Conservation (phyloP, 2,113 vertebrate genomes). For the Haplotaxodon microlepis region DNA sequence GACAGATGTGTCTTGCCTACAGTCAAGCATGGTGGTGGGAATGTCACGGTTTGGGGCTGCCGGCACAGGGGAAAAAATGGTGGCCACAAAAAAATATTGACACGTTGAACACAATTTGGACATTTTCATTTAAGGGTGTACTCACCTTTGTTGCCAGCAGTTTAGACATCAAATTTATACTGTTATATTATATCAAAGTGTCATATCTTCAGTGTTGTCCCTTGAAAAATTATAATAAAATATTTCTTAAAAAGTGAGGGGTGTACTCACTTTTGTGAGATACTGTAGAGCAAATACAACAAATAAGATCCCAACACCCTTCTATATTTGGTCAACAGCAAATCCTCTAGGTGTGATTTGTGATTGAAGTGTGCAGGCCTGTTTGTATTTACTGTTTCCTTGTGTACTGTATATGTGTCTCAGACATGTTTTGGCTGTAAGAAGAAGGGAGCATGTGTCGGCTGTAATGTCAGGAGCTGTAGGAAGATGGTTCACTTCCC, state of each 20-base stretch:
- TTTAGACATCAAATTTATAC: background rate
- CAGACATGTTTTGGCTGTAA: slow-evolving; percentile 83
- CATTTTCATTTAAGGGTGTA: background rate
- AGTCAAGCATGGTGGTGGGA: background rate
- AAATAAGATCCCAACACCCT: background rate
- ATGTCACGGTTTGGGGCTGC: background rate
- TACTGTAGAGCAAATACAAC: background rate
- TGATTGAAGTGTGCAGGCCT: background rate
- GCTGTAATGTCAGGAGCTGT: slow-evolving; percentile 81
- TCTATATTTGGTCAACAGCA: background rate
- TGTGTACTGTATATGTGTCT: background rate
- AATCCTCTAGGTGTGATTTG: background rate
- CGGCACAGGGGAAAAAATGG: accelerated
- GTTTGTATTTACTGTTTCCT: background rate
- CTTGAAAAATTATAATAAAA: background rate
- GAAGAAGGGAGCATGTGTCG: slow-evolving; percentile 86
- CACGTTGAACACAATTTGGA: background rate
- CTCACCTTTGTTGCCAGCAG: background rate
- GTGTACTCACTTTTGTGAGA: background rate
- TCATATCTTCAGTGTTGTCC: background rate
- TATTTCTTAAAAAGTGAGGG: background rate
- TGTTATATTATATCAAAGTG: background rate
- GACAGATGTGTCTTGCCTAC: background rate
- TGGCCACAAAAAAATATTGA: background rate
- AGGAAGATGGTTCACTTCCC: slow-evolving; percentile 86